Evolutionary conservation across 2,113 vertebrate species (phyloP).

Genomic region (Gymnocephalus cernua): DNA sequence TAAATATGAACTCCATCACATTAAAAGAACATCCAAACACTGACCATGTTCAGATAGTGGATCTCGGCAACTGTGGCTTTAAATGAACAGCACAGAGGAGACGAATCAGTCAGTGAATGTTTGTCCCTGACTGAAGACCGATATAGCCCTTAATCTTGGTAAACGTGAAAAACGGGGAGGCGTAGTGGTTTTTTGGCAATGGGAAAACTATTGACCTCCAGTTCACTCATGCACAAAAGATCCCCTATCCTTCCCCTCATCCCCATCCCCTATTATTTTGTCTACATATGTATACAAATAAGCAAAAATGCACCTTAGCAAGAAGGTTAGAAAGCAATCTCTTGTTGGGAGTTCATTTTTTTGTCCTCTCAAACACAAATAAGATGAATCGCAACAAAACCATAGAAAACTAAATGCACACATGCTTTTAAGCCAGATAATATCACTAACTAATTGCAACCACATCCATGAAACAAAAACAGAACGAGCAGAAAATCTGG

Average conservation of each 20-base stretch:
- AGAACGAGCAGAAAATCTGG: slow-evolving; percentile 25
- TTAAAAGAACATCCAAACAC: slow-evolving; percentile 27
- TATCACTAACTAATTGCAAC: slow-evolving; percentile 44
- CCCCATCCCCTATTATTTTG: not conserved
- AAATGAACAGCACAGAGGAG: slow-evolving; percentile 33
- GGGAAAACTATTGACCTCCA: slow-evolving; percentile 48
- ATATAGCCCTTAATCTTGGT: slow-evolving; percentile 79
- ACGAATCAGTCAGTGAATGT: slow-evolving; percentile 11
- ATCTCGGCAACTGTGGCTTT: slow-evolving; percentile 54
- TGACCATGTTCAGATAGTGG: slow-evolving; percentile 18
- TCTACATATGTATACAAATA: slow-evolving; percentile 53
- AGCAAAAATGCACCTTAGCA: slow-evolving; percentile 50
- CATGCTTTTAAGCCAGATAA: slow-evolving; percentile 49
- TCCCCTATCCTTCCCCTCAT: not conserved
- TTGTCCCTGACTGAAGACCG: slow-evolving; percentile 48
- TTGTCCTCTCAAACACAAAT: slow-evolving; percentile 22
- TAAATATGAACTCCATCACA: slow-evolving; percentile 46
- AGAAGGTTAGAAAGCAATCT: slow-evolving; percentile 33
- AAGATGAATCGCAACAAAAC: slow-evolving; percentile 24
- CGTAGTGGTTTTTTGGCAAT: slow-evolving; percentile 59
- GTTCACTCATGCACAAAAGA: slow-evolving; percentile 43
- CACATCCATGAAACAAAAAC: slow-evolving; percentile 22
- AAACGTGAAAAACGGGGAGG: slow-evolving; percentile 70
- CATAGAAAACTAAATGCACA: slow-evolving; percentile 24
- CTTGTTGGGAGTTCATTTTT: slow-evolving; percentile 10